A percentile compares a stretch with the other conserved stretches of the same genome.
Evolutionary conservation across 30 jellyfish, hydroid and myxozoan genomes (phyloP).

Genomic region (Mastigias papua): DNA sequence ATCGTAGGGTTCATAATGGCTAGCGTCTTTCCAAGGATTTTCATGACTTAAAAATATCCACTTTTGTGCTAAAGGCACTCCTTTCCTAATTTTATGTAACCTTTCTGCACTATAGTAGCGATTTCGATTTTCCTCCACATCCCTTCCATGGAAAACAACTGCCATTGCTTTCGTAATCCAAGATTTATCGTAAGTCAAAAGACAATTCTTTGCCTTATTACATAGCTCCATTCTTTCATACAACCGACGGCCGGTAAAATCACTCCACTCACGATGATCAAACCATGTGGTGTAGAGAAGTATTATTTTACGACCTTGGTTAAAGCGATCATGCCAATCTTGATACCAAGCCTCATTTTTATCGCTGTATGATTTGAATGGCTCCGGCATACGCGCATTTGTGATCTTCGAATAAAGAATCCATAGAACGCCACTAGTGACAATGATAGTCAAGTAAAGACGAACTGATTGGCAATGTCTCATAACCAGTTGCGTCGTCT

Average conservation of each 20-base stretch:
- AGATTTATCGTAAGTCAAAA: conserved; percentile 75
- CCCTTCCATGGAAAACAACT: conserved; percentile 89
- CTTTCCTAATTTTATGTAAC: conserved; percentile 38
- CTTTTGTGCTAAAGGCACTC: conserved; percentile 73
- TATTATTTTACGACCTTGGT: conserved; percentile 60
- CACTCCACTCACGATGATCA: conserved; percentile 71
- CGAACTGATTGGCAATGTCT: no score
- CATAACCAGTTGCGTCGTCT: no score
- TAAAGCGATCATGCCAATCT: conserved; percentile 46
- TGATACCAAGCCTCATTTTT: conserved; percentile 3
- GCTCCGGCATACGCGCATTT: not conserved
- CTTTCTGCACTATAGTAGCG: conserved; percentile 49
- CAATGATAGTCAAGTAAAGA: no score
- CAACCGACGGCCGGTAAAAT: conserved; percentile 38
- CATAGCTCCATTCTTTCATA: conserved; percentile 54
- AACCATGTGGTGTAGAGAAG: conserved; percentile 85
- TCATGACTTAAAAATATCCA: conserved; percentile 98
- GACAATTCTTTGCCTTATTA: conserved; percentile 70
- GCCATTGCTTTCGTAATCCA: conserved; percentile 71
- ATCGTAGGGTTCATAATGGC: conserved; percentile 69
- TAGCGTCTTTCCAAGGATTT: conserved; percentile 55
- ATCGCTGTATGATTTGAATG: conserved; percentile 5
- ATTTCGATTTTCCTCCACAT: conserved; percentile 35
- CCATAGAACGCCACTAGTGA: no score
- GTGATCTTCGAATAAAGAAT: no score